phyloP scores from a whole-genome alignment of 2,888 invertebrate species.

The Eupithecia inturbata region DNA sequence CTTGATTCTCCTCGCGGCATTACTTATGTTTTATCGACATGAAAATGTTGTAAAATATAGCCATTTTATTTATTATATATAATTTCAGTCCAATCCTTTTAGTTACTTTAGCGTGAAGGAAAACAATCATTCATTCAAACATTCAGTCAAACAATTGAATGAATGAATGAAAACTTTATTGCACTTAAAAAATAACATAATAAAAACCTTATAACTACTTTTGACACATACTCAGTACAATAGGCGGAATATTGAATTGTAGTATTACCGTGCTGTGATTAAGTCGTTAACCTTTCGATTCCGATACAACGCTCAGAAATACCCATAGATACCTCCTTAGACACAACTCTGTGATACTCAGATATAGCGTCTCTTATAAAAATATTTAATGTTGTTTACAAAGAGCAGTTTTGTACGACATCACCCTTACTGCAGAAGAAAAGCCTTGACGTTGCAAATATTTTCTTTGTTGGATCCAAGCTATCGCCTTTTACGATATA shows the following conservation, averaged over 20 bases:
- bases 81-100: background rate
- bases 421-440: slow-evolving; percentile 20
- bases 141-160: background rate
- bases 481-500: background rate
- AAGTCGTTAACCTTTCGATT: background rate
- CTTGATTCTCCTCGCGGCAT: background rate
- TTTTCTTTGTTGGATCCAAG: slow-evolving; percentile 8
- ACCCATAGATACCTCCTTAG: background rate
- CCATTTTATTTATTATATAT: background rate
- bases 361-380: slow-evolving; percentile 30
- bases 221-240: too few relatives aligned
- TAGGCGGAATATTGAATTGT: background rate
- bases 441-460: background rate
- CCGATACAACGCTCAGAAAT: background rate
- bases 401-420: slow-evolving; percentile 42
- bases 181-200: too few relatives aligned
- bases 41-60: background rate
- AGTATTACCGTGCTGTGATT: background rate
- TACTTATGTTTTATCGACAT: background rate
- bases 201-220: too few relatives aligned
- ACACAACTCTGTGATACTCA: background rate
- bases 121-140: background rate
- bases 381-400: slow-evolving; percentile 44
- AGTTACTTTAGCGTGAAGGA: background rate
- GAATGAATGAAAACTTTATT: too few relatives aligned